phyloP scores from a whole-genome alignment of 2,888 invertebrate species.

The Psylliodes chrysocephalus region DNA sequence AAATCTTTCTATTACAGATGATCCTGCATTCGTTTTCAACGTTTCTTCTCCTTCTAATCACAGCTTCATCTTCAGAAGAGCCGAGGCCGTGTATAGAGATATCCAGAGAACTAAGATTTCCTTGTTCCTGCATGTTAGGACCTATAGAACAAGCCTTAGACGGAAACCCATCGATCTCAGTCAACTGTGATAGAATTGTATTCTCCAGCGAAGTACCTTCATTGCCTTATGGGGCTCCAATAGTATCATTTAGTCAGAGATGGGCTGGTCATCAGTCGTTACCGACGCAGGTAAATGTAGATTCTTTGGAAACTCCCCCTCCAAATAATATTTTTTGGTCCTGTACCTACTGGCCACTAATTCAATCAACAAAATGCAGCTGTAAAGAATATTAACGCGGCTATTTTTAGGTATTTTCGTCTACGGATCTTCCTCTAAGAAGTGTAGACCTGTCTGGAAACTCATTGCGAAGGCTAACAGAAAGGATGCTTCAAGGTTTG shows the following conservation, averaged over 20 bases:
- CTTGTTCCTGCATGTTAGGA: slow-evolving; percentile 72
- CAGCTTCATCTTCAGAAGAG: slow-evolving; percentile 35
- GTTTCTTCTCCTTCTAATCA: slow-evolving; percentile 21
- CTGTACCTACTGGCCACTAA: too few species aligned
- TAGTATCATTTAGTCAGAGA: slow-evolving; percentile 82
- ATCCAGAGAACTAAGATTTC: slow-evolving; percentile 79
- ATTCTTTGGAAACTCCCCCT: too few species aligned
- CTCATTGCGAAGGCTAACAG: slow-evolving; percentile 80
- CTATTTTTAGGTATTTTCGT: slow-evolving; percentile 74
- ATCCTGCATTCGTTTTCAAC: slow-evolving; percentile 31
- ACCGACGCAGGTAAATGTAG: slow-evolving; percentile 73
- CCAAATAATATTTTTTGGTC: too few species aligned
- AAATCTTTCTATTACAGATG: slow-evolving; percentile 48
- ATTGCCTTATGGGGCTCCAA: slow-evolving; percentile 81
- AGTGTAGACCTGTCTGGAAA: slow-evolving; percentile 86
- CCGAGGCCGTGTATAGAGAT: slow-evolving; percentile 77
- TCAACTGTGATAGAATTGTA: slow-evolving; percentile 86
- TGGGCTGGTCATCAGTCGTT: slow-evolving; percentile 84
- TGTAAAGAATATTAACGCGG: too few species aligned
- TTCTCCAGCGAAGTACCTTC: slow-evolving; percentile 82
- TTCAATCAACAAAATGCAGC: too few species aligned
- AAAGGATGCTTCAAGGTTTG: slow-evolving; percentile 76
- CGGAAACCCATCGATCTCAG: slow-evolving; percentile 69
- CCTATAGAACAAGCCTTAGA: slow-evolving; percentile 65
- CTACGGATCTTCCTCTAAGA: slow-evolving; percentile 77